These are phyloP conservation scores for Melanogrammus aeglefinus DNA, from an alignment of 2,797 vertebrate species.

Conservation along the genomic window DNA sequence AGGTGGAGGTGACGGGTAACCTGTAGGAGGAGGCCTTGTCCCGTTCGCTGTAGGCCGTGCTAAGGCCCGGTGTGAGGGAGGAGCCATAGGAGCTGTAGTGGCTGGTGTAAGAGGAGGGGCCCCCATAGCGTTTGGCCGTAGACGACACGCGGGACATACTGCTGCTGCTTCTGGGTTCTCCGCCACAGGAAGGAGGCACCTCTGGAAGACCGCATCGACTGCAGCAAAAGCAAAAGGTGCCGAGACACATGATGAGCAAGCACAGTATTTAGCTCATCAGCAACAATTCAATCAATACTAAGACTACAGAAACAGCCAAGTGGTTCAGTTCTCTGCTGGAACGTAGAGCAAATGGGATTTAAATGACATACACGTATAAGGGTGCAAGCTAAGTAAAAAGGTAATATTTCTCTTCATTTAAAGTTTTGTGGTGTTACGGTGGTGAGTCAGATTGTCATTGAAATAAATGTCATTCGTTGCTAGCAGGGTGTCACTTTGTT, in stretches of 20 bases:
- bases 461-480: slow-evolving; percentile 10
- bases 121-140: slow-evolving; percentile 87
- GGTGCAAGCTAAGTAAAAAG: neutral
- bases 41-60: slow-evolving; percentile 74
- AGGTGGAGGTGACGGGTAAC: slow-evolving; percentile 76
- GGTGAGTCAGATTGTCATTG: neutral
- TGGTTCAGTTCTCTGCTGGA: slow-evolving; percentile 19
- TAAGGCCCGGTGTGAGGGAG: slow-evolving; percentile 81
- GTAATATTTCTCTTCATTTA: neutral
- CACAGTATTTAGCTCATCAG: slow-evolving; percentile 41
- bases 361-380: slow-evolving; percentile 4
- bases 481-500: neutral
- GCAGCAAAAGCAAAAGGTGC: slow-evolving; percentile 54
- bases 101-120: slow-evolving; percentile 82
- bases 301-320: slow-evolving; percentile 28
- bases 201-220: slow-evolving; percentile 85
- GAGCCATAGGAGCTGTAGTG: slow-evolving; percentile 85
- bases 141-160: slow-evolving; percentile 94
- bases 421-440: neutral
- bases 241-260: slow-evolving; percentile 32
- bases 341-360: slow-evolving; percentile 5
- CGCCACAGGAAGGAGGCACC: slow-evolving; percentile 59
- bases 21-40: slow-evolving; percentile 84
- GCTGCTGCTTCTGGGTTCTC: slow-evolving; percentile 71
- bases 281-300: slow-evolving; percentile 39